Base-by-base conservation (phyloP, 2,888 invertebrate species). In the Dolichopus griseipennis region DNA sequence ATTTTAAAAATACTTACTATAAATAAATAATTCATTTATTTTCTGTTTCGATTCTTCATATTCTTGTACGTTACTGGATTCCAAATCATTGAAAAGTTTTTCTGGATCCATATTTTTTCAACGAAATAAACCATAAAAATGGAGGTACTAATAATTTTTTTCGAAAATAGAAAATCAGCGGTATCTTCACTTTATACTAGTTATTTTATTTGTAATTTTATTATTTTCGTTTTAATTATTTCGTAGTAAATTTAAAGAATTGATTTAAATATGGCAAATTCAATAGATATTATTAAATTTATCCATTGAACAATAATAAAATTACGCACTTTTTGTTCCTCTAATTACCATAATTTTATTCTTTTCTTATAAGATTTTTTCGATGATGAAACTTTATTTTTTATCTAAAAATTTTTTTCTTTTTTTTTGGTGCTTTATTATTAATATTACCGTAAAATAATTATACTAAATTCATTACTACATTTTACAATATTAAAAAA, bases 11-110 rank as follows among this genome's bases (percentile, higher is more conserved):
- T 62, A 74, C 76, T 87, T 85, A 90, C 92, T 89, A 78, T 85
- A 84, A 77, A 84, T 85, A 79, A 91, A 90, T 75, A 88, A 86
- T 77, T 91, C 90, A 73, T 87, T 84, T 74, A 91, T 85, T 74
- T 85, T 85, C 75, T 86, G 85, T 77, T 89, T 90, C 64, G 86
- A 85, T 75, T 87, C 87, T 76, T 90, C 88, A 67, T 88, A 87
- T 73, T 85, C 83, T 67, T 84, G 83, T 67, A 85, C 84, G 77
- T 87, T 85, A 78, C 88, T 88, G 8, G 90, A 90, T 79, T 91
- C 90, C 71, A 91, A 82, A 74, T 86, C 83, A 74, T 83, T 83
- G 76, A 90, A 87, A 71, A 88, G 81, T 76, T 87, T 87, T 70
- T 85, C 85, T 67, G 77, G 75, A 69, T 78, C 81, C 80, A 80